Percentiles rank a stretch among this genome's conserved stretches.
Evolutionary conservation across 2,797 vertebrate species (phyloP).

Genomic region (Sebastes kiyomatsui): DNA sequence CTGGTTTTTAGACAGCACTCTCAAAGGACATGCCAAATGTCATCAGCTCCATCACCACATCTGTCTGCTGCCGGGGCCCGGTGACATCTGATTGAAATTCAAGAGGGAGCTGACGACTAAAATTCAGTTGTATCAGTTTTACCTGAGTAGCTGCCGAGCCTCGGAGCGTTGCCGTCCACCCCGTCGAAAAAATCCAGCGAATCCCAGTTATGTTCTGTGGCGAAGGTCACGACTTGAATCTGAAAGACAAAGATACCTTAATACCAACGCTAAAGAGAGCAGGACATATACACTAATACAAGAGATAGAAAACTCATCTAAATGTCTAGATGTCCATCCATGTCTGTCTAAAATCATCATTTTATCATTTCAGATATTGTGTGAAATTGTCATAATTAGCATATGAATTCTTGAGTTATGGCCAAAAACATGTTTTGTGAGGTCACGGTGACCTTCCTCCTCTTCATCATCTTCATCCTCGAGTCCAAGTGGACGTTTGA

Average conservation of each 20-base stretch:
- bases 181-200: conserved; percentile 98
- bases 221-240: conserved; percentile 97
- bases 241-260: conserved; percentile 55
- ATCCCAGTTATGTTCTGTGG: conserved; percentile 99
- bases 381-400: background rate
- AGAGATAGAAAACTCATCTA: background rate
- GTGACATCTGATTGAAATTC: conserved; percentile 58
- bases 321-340: background rate
- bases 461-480: background rate
- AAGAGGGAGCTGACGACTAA: conserved; percentile 44
- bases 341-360: background rate
- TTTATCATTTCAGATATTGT: background rate
- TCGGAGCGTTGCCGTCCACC: conserved; percentile 91
- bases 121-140: conserved; percentile 60
- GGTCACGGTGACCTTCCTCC: background rate
- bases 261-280: background rate
- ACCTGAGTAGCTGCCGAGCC: conserved; percentile 99
- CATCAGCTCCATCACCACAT: conserved; percentile 62
- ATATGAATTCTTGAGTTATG: background rate
- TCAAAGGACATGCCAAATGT: conserved; percentile 69
- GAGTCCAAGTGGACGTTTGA: background rate
- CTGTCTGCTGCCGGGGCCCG: conserved; percentile 47
- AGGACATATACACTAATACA: background rate
- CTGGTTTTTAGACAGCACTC: conserved; percentile 48
- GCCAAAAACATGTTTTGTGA: background rate